Conservation (phyloP, 2,113 vertebrate species). For the Burhinus oedicnemus region DNA sequence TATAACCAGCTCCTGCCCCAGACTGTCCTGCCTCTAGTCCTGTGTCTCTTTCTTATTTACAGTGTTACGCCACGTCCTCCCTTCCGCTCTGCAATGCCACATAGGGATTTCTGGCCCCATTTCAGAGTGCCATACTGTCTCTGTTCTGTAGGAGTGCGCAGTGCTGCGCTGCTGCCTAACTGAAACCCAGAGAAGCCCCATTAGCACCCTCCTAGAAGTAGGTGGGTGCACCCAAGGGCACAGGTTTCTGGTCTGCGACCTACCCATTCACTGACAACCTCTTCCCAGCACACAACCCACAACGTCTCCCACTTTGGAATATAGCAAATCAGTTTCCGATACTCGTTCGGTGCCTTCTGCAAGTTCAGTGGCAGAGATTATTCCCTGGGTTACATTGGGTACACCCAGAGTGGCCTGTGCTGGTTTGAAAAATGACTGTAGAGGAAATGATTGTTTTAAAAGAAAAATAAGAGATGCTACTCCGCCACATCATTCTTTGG, state of each 20-base stretch:
- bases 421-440: background rate
- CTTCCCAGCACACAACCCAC: accelerated
- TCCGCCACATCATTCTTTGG: background rate
- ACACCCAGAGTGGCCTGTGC: background rate
- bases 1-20: background rate
- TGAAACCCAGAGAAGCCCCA: background rate
- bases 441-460: accelerated
- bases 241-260: background rate
- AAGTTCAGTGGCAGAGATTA: background rate
- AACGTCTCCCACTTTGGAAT: background rate
- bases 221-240: background rate
- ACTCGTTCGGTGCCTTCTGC: background rate
- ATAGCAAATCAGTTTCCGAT: background rate
- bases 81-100: background rate
- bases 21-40: accelerated
- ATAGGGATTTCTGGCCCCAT: background rate
- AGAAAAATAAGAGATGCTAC: background rate
- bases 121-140: background rate
- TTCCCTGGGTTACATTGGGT: background rate
- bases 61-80: background rate
- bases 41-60: background rate
- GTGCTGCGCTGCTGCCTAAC: background rate
- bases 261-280: background rate
- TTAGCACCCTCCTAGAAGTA: background rate
- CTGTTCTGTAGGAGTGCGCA: background rate